Evolutionary conservation across 2,888 invertebrate genomes (phyloP).

Genomic region (Drosophila mimica): DNA sequence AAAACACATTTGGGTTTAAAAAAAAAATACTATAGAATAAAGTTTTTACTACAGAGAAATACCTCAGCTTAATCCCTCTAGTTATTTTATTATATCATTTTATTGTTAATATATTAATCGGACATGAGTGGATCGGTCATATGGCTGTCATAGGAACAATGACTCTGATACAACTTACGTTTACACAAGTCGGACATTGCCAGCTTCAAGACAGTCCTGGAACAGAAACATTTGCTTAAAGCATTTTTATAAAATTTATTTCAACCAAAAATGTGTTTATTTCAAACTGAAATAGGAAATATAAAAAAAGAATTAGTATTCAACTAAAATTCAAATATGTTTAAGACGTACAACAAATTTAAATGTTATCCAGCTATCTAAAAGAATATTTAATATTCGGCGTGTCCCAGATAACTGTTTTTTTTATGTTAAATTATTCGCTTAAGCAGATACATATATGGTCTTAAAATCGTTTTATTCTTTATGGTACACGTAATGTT

Average conservation of each 20-base stretch:
- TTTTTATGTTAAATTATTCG: background rate
- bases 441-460: background rate
- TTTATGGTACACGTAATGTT: background rate
- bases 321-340: background rate
- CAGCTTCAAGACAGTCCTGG: background rate
- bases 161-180: background rate
- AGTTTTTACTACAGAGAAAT: background rate
- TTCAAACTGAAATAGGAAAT: background rate
- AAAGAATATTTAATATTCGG: no score
- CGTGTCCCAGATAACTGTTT: background rate
- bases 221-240: background rate
- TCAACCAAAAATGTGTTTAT: background rate
- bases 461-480: background rate
- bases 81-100: no score
- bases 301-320: background rate
- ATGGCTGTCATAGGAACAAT: background rate
- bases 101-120: background rate
- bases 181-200: background rate
- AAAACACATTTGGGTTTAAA: background rate
- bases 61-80: background rate
- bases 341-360: background rate
- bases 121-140: background rate
- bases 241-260: background rate
- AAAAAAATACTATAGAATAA: background rate
- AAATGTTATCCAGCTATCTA: background rate